Evolutionary conservation across 2,797 vertebrate species (phyloP).

Genomic region (Pantherophis alleghaniensis): DNA sequence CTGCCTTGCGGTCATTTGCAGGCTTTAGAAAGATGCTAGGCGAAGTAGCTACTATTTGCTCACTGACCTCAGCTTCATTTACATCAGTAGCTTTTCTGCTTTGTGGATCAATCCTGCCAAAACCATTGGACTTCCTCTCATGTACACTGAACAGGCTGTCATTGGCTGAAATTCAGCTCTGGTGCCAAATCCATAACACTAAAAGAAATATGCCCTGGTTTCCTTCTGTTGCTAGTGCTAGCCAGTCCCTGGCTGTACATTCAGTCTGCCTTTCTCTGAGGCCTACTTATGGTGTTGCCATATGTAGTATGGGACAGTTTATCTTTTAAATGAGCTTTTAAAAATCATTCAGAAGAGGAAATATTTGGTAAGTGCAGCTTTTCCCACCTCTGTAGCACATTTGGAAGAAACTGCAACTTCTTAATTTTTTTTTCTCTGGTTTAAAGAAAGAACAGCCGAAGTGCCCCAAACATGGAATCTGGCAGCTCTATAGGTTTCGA

Average conservation of each 20-base stretch:
- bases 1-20: constrained; percentile 7
- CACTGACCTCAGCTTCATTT: constrained; percentile 8
- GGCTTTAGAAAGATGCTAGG: constrained; percentile 10
- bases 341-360: background rate
- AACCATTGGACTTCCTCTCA: background rate
- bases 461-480: background rate
- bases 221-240: constrained; percentile 1
- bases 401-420: background rate
- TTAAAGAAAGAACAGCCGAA: background rate
- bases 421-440: background rate
- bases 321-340: background rate
- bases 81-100: background rate
- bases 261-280: constrained; percentile 3
- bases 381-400: background rate
- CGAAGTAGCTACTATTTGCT: background rate
- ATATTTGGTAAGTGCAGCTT: background rate
- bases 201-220: background rate
- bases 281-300: background rate
- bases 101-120: background rate
- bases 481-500: background rate
- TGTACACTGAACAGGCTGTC: background rate
- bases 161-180: background rate
- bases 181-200: background rate
- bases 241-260: background rate
- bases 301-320: background rate